Evolutionary conservation across 2,797 vertebrate species (phyloP), one percentile per base, ranked within the genome.

Genomic region (Clamator glandarius): DNA sequence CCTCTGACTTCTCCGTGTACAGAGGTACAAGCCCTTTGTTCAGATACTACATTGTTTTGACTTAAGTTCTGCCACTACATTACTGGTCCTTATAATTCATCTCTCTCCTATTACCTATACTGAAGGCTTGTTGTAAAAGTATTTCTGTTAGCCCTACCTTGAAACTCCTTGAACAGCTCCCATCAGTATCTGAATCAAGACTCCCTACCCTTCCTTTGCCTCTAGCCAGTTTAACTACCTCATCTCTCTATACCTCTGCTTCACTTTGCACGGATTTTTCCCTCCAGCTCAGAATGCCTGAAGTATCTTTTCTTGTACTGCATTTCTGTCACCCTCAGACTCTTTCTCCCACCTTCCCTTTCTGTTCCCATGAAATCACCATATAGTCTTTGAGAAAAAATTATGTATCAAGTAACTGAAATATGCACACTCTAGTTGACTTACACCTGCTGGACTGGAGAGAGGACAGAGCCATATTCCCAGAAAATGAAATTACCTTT

Each of bases 401-500:
- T 42, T 59, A 55, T 26, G 16, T 19, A 76, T 57, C 24, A 77
- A 84, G 33, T 67, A 83, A 14, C 20, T 70, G 61, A 89, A 91
- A 85, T 50, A 80, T 9, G 89, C 29, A 14, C 68, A 46, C 33
- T 77, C 14, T 64, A 35, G 39, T 33, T 61, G 41, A 55, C 76
- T 89, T 69, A 67, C 2, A 67, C 18, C 33, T 13, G 18, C 29
- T 88, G 83, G 36, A 78, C 31, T 70, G 31, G 33, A 94, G 76
- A 95, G 3, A 70, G 15, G 36, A 90, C 24, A 67, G 74, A 83
- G 44, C 19, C 20, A 23, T 82, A 77, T 17, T 39, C 26, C 18
- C 72, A 81, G 20, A 64, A 95, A 88, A 92, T 35, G 6, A 66
- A 85, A 85, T 98, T 96, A 99, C 99, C 98, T 98, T 97, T 98